Evolutionary conservation across 2,113 vertebrate genomes (phyloP).

Genomic region (Gymnobelideus leadbeateri): DNA sequence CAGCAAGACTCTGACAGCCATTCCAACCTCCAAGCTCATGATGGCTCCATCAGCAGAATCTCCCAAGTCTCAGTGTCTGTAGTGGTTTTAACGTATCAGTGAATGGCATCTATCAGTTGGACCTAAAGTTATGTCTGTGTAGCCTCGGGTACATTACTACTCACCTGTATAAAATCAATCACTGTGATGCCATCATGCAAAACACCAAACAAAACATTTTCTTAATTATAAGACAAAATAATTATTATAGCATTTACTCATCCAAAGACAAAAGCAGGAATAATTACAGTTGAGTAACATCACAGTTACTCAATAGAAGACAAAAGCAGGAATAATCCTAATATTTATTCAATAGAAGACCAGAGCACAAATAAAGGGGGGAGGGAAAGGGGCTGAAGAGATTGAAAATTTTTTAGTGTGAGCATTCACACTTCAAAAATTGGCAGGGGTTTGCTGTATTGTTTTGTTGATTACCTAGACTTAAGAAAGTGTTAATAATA

Average conservation of each 20-base stretch:
- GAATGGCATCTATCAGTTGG: background rate
- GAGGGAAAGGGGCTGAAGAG: background rate
- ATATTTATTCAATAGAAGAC: background rate
- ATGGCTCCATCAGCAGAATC: background rate
- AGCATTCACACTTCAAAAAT: background rate
- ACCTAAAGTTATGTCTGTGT: background rate
- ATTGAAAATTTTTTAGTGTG: background rate
- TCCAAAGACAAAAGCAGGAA: background rate
- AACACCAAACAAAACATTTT: background rate
- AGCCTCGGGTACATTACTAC: background rate
- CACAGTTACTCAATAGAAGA: background rate
- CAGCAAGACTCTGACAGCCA: background rate
- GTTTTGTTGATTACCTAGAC: background rate
- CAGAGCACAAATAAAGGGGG: background rate
- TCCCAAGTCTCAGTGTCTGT: background rate
- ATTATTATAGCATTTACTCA: background rate
- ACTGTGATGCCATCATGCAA: background rate
- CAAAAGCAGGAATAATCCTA: background rate
- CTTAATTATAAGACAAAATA: background rate
- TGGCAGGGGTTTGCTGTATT: background rate
- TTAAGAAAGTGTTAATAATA: background rate
- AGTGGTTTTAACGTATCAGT: background rate
- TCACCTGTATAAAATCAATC: background rate
- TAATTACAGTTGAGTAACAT: background rate
- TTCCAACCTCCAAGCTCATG: background rate